Conservation (phyloP, 2,113 vertebrate species). For the Ursus arctos region DNA sequence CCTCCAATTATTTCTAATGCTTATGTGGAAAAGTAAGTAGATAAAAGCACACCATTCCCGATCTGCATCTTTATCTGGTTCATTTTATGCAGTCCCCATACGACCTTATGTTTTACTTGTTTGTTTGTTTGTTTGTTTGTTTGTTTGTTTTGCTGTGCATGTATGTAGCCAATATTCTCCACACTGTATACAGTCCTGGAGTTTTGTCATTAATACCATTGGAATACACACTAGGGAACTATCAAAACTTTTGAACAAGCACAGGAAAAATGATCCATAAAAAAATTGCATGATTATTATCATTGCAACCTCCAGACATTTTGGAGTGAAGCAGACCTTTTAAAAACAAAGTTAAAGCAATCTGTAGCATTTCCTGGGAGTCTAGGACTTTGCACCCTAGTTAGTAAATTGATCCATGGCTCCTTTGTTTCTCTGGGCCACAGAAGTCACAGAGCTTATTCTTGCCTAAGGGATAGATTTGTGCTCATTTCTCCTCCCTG, state of each 20-base stretch:
- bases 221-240: background rate
- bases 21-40: background rate
- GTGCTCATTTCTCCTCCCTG: conserved; percentile 24
- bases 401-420: conserved; percentile 7
- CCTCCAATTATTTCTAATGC: background rate
- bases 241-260: background rate
- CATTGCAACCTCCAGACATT: conserved; percentile 36
- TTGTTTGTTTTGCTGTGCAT: background rate
- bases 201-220: background rate
- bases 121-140: background rate
- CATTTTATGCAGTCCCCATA: background rate
- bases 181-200: background rate
- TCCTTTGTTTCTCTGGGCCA: conserved; percentile 37
- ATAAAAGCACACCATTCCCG: background rate
- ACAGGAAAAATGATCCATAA: background rate
- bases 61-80: background rate
- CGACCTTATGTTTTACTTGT: background rate
- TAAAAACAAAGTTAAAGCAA: conserved; percentile 49
- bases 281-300: background rate
- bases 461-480: conserved; percentile 22
- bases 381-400: background rate
- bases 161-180: background rate
- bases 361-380: background rate
- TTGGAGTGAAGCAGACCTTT: background rate
- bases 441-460: conserved; percentile 19